These are phyloP conservation scores for Heteromyza rotundicornis DNA, from an alignment of 2,888 invertebrate species.

Conservation along the genomic window DNA sequence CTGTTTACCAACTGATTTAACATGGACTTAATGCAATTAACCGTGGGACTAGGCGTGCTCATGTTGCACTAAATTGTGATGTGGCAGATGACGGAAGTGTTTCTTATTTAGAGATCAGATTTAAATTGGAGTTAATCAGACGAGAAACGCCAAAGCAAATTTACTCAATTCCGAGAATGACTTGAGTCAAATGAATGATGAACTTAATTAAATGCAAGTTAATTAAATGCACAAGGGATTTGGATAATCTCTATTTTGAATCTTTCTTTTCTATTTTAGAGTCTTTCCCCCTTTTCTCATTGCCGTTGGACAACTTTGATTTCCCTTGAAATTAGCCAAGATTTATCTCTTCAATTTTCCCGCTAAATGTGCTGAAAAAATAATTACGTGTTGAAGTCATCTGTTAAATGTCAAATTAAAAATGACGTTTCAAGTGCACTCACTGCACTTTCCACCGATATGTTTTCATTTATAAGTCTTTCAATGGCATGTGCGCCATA, in stretches of 20 bases:
- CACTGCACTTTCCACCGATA: neutral
- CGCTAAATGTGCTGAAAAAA: constrained; percentile 5
- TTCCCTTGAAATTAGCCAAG: no score
- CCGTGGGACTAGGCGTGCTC: neutral
- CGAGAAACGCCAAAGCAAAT: no score
- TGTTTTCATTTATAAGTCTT: constrained; percentile 5
- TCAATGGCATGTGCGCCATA: neutral
- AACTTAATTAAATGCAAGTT: no score
- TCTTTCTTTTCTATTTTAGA: no score
- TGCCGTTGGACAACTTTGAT: no score
- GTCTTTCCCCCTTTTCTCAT: no score
- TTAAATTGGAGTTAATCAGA: neutral
- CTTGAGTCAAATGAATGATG: no score
- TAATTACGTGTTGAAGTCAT: constrained; percentile 14
- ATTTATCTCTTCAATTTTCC: neutral
- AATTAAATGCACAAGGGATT: no score
- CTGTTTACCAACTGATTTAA: constrained; percentile 53
- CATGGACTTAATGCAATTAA: constrained; percentile 32
- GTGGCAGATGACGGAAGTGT: neutral
- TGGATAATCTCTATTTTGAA: no score
- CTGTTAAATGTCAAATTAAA: constrained; percentile 16
- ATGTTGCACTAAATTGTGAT: no score
- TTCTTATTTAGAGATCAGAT: no score
- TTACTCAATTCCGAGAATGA: no score
- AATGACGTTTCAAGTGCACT: constrained; percentile 12